These are phyloP conservation scores for Passer domesticus DNA, from an alignment of 2,113 vertebrate genomes.

Conservation along the genomic window DNA sequence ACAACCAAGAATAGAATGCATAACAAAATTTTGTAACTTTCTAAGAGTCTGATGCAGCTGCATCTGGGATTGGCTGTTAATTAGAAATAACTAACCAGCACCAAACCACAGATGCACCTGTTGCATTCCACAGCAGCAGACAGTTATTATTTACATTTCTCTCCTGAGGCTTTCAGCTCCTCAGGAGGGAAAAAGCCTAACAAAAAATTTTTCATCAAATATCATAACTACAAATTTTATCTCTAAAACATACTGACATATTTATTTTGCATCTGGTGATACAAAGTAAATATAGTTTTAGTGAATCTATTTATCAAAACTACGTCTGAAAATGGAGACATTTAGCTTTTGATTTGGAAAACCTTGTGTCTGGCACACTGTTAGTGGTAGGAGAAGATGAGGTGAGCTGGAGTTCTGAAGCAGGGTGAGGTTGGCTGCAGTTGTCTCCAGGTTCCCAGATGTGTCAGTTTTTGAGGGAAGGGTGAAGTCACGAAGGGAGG, in stretches of 20 bases:
- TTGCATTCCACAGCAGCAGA: too few relatives aligned
- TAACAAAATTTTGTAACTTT: too few relatives aligned
- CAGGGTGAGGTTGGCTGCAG: neutral
- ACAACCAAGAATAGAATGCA: too few relatives aligned
- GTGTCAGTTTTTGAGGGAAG: neutral
- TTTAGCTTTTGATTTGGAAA: neutral
- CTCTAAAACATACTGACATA: neutral
- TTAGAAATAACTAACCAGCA: too few relatives aligned
- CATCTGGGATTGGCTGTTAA: too few relatives aligned
- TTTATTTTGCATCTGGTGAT: neutral
- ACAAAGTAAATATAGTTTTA: neutral
- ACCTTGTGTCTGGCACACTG: neutral
- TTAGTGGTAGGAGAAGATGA: accelerated
- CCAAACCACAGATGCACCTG: too few relatives aligned
- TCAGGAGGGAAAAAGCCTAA: too few relatives aligned
- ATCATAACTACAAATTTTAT: neutral
- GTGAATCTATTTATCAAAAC: neutral
- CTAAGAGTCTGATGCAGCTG: too few relatives aligned
- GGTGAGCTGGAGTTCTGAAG: too few relatives aligned
- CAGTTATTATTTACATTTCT: too few relatives aligned
- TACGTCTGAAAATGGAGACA: neutral
- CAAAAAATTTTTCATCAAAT: too few relatives aligned
- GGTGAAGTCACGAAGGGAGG: accelerated
- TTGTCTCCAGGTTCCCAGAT: neutral
- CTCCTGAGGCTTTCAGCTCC: too few relatives aligned